Conservation (phyloP, 1,140 invertebrate species). For the Theocolax elegans region DNA sequence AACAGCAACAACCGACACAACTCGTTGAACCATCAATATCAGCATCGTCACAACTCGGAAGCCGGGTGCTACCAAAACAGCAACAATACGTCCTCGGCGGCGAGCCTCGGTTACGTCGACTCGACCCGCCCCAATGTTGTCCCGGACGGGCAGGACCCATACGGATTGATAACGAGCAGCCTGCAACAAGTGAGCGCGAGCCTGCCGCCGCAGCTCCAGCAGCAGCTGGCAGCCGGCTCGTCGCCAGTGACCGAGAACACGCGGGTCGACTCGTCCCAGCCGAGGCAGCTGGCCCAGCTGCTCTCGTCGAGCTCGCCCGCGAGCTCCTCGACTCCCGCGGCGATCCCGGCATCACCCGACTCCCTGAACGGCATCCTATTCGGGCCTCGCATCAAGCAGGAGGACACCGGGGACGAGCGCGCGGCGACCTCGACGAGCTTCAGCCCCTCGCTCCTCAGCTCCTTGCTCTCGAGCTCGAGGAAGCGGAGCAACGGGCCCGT, state of each 20-base stretch:
- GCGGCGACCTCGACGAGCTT: constrained; percentile 43
- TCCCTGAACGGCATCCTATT: constrained; percentile 55
- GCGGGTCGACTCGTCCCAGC: constrained; percentile 27
- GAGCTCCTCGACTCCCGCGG: constrained; percentile 4
- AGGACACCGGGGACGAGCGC: constrained; percentile 48
- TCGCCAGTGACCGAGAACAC: constrained; percentile 36
- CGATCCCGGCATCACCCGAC: constrained; percentile 44
- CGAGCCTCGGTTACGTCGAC: constrained; percentile 46
- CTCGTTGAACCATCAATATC: constrained; percentile 32
- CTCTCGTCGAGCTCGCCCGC: constrained; percentile 47
- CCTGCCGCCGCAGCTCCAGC: not conserved
- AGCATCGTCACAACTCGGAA: not conserved
- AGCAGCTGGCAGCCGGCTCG: constrained; percentile 24
- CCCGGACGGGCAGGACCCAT: constrained; percentile 38
- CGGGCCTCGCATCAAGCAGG: constrained; percentile 51
- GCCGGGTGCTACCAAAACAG: constrained; percentile 9
- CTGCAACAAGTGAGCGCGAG: constrained; percentile 9
- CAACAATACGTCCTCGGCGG: constrained; percentile 38
- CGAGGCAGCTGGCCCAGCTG: constrained; percentile 35
- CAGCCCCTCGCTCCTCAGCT: constrained; percentile 55
- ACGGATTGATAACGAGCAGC: constrained; percentile 47
- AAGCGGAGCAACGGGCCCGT: not conserved
- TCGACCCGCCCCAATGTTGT: constrained; percentile 47
- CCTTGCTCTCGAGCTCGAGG: constrained; percentile 51
- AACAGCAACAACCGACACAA: constrained; percentile 34